Evolutionary conservation across 2,113 vertebrate species (phyloP).

Genomic region (Tragelaphus imberbis): DNA sequence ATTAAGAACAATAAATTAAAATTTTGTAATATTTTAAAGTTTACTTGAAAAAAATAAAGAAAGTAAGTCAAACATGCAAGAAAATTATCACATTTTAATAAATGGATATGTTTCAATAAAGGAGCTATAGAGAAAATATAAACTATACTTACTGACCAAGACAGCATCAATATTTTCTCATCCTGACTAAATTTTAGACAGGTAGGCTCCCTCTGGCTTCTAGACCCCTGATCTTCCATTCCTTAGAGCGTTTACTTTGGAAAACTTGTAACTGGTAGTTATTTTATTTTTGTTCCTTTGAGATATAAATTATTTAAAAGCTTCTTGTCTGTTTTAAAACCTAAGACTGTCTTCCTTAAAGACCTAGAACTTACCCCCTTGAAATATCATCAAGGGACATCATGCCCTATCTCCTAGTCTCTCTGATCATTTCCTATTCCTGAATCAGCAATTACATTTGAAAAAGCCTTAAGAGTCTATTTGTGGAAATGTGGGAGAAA

Average conservation of each 20-base stretch:
- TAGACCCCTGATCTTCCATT: not conserved
- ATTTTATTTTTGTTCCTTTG: not conserved
- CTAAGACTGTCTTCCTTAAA: not conserved
- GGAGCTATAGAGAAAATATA: not conserved
- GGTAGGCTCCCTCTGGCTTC: rapidly evolving
- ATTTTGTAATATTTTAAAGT: not conserved
- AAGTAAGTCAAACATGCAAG: not conserved
- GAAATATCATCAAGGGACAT: not conserved
- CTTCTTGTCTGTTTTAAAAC: not conserved
- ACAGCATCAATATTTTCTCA: not conserved
- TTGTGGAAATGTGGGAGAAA: not conserved
- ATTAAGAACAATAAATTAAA: not conserved
- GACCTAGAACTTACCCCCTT: not conserved
- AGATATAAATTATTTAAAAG: not conserved
- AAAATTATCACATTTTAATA: not conserved
- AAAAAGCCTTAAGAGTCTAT: not conserved
- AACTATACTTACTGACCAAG: not conserved
- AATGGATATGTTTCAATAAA: not conserved
- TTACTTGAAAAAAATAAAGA: not conserved
- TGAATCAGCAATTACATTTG: not conserved
- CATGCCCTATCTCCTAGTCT: not conserved
- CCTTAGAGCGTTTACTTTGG: not conserved
- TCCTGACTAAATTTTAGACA: not conserved
- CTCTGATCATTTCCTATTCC: not conserved
- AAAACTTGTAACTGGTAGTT: not conserved